Evolutionary conservation across 1,140 invertebrate genomes (phyloP).

Genomic region (Brachionus angularis): DNA sequence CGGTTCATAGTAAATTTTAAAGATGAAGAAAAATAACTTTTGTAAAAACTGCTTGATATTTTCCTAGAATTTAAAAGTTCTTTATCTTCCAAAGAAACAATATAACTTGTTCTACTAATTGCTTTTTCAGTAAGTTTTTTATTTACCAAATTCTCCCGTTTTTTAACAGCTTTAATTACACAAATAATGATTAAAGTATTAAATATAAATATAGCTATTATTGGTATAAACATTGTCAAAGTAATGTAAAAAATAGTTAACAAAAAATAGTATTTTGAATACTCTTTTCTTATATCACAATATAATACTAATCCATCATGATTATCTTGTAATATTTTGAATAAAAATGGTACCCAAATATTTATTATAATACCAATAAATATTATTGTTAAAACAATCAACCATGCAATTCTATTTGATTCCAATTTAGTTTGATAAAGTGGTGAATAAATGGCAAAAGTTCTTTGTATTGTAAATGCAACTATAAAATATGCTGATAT

Average conservation of each 20-base stretch:
- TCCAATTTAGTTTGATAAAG: constrained; percentile 30
- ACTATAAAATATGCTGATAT: constrained; percentile 35
- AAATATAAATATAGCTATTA: constrained; percentile 21
- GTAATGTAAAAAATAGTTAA: constrained; percentile 29
- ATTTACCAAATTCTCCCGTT: neutral
- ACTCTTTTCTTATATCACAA: constrained; percentile 38
- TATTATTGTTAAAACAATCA: neutral
- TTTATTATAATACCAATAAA: neutral
- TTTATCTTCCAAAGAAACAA: no score
- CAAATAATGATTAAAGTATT: constrained; percentile 15
- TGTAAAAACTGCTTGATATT: no score
- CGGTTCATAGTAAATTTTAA: no score
- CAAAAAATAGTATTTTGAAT: constrained; percentile 10
- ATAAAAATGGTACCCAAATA: constrained; percentile 41
- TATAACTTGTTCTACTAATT: neutral
- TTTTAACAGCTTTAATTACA: neutral
- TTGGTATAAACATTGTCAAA: constrained; percentile 34
- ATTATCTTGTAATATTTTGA: neutral
- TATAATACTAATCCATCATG: neutral
- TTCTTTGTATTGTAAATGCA: constrained; percentile 33
- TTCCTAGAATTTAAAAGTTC: no score
- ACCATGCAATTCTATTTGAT: constrained; percentile 29
- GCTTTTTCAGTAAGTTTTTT: neutral
- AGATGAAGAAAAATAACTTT: no score
- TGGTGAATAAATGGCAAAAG: constrained; percentile 26